Base-by-base conservation (phyloP, 2,888 invertebrate genomes). In the Eilema griseolum region DNA sequence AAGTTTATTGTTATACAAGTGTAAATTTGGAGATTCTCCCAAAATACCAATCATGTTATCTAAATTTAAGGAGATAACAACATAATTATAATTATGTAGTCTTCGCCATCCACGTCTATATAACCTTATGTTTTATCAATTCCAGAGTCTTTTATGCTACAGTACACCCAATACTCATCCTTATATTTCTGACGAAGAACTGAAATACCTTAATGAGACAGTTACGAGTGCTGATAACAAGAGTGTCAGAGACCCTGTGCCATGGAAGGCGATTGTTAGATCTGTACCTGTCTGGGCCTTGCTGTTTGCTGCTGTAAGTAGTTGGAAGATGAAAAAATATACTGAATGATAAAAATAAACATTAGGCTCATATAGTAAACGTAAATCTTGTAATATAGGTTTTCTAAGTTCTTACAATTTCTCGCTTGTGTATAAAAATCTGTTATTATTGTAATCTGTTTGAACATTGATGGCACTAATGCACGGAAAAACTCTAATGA, bases 221-320 rank as follows among this genome's bases (percentile, higher is more conserved):
- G 96, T 97, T 12, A 94, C 93, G 0, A 93, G 93, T 67, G 95
- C 95, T n/a, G 96, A 96, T 20, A 96, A 90, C 20, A 92, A 93
- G 74, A 94, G 93, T 74, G 90, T 96, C 2, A 86, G 93, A 72
- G 96, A 96, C 61, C 96, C 96, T 0, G 96, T 97, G 0, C 97
- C 98, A 0, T 98, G 97, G 97, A 96, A 93, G 80, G 95, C 96
- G 0, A 97, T 98, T 52, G 91, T 97, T 1, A 96, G 96, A n/a
- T 97, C 96, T 24, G 93, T 96, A n/a, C 97, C 97, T 0, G 95
- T 97, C 66, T 97, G 97, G 96, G 97, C 97, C 0, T 86, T 98
- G 23, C 93, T 97, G 0, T 96, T 96, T 73, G 97, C 97, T 78
- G 97, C 97, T 82, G 95, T 95, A 88, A 95, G 96, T 91, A 79